Evolutionary conservation across 2,888 invertebrate genomes (phyloP).

Genomic region (Eubasilissa splendida): DNA sequence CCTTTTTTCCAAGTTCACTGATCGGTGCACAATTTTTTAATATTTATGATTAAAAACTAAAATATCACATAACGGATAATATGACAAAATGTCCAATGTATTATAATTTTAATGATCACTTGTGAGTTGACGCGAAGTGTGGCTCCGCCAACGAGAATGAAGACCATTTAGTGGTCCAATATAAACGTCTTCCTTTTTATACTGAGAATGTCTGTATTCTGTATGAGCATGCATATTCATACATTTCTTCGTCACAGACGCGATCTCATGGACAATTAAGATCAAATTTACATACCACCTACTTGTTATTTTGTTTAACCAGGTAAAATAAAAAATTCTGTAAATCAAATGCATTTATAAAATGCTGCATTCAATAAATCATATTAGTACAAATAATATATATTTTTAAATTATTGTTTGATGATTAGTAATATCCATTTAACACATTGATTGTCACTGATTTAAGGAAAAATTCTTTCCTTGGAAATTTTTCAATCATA

Average conservation of each 20-base stretch:
- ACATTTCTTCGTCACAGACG: constrained; percentile 4
- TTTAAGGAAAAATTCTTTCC: too few species aligned
- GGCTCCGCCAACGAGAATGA: constrained; percentile 8
- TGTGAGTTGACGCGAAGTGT: not conserved
- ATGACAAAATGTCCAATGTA: not conserved
- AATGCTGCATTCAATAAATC: too few species aligned
- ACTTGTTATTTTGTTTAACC: too few species aligned
- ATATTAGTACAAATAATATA: too few species aligned
- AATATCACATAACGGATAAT: not conserved
- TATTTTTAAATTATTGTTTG: too few species aligned
- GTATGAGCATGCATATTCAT: constrained; percentile 24
- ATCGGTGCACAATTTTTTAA: too few species aligned
- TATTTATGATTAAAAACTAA: not conserved
- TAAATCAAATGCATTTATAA: too few species aligned
- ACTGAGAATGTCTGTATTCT: not conserved
- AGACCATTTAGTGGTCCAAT: constrained; percentile 10
- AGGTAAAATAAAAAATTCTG: too few species aligned
- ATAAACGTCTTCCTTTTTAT: constrained; percentile 9
- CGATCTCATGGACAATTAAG: not conserved
- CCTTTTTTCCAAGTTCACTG: too few species aligned
- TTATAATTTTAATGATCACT: not conserved
- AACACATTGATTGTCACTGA: too few species aligned
- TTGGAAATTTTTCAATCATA: too few species aligned
- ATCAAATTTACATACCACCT: not conserved
- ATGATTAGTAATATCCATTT: too few species aligned